A percentile compares a stretch with the other conserved stretches of the same genome.
Evolutionary conservation across 2,797 vertebrate genomes (phyloP).

Genomic region (Allobates femoralis): DNA sequence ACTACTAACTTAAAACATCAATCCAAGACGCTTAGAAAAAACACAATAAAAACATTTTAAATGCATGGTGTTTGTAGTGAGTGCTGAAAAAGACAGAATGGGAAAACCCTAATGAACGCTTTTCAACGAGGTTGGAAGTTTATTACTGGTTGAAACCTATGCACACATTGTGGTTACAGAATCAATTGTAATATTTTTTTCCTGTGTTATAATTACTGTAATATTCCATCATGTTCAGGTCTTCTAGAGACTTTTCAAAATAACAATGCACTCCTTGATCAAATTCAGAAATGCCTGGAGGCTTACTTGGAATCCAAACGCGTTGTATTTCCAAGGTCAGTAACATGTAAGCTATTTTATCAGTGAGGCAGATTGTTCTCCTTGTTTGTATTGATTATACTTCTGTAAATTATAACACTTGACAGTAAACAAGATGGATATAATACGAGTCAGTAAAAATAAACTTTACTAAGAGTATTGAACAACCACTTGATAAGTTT

Average conservation of each 20-base stretch:
- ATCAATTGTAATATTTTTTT: slow-evolving; percentile 4
- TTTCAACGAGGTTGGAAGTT: neutral
- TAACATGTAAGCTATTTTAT: slow-evolving; percentile 26
- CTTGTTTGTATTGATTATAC: slow-evolving; percentile 21
- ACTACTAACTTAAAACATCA: too few species aligned
- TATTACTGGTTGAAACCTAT: neutral
- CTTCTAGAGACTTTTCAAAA: slow-evolving; percentile 83
- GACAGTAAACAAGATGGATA: neutral
- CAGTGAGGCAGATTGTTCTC: neutral
- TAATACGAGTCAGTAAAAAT: neutral
- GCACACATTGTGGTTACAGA: neutral
- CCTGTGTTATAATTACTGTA: slow-evolving; percentile 22
- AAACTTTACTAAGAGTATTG: neutral
- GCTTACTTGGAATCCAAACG: slow-evolving; percentile 89
- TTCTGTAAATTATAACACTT: neutral
- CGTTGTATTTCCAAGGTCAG: slow-evolving; percentile 86
- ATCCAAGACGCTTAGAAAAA: too few species aligned
- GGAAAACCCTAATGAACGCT: neutral
- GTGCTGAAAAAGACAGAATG: too few species aligned
- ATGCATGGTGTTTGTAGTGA: too few species aligned
- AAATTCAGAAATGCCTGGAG: slow-evolving; percentile 88
- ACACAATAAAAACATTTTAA: too few species aligned
- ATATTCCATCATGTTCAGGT: slow-evolving; percentile 70
- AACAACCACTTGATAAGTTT: neutral
- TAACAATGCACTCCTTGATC: slow-evolving; percentile 85